phyloP scores from a whole-genome alignment of 2,888 invertebrate species.

The Arctia plantaginis region DNA sequence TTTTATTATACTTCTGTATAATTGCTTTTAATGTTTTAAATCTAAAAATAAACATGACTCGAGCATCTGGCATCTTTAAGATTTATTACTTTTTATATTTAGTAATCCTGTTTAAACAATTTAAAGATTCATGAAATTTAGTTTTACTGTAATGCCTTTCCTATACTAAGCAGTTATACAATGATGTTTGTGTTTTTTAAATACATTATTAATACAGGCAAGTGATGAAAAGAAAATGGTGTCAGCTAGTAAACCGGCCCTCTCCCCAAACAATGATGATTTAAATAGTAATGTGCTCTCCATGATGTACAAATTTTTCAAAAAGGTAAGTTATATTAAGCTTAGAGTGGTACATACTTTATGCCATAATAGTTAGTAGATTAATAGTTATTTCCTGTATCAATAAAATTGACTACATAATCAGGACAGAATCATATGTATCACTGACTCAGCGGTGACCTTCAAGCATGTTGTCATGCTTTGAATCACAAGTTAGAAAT shows the following conservation, averaged over 20 bases:
- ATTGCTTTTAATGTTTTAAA: constrained; percentile 22
- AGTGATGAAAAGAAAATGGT: constrained; percentile 74
- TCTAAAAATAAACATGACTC: constrained; percentile 76
- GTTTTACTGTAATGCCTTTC: not conserved
- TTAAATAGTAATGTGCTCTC: constrained; percentile 85
- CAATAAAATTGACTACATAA: constrained; percentile 41
- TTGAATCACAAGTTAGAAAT: constrained; percentile 65
- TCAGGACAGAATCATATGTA: constrained; percentile 51
- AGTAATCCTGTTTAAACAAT: not conserved
- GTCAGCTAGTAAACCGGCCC: constrained; percentile 74
- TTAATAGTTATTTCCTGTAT: constrained; percentile 17
- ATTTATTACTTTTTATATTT: constrained; percentile 6
- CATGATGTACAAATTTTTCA: constrained; percentile 87
- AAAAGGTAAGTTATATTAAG: constrained; percentile 82
- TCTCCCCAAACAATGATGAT: constrained; percentile 79
- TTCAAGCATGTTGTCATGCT: constrained; percentile 53
- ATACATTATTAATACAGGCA: constrained; percentile 55
- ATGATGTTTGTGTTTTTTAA: not conserved
- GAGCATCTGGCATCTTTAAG: constrained; percentile 13
- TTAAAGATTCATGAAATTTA: not conserved
- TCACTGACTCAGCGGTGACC: constrained; percentile 65
- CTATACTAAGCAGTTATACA: not conserved
- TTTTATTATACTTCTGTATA: constrained; percentile 23
- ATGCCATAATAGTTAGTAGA: constrained; percentile 9
- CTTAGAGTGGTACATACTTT: not conserved